Evolutionary conservation across 2,888 invertebrate genomes (phyloP), one percentile per base, ranked within the genome.

Genomic region (Lamellibrachia satsuma): DNA sequence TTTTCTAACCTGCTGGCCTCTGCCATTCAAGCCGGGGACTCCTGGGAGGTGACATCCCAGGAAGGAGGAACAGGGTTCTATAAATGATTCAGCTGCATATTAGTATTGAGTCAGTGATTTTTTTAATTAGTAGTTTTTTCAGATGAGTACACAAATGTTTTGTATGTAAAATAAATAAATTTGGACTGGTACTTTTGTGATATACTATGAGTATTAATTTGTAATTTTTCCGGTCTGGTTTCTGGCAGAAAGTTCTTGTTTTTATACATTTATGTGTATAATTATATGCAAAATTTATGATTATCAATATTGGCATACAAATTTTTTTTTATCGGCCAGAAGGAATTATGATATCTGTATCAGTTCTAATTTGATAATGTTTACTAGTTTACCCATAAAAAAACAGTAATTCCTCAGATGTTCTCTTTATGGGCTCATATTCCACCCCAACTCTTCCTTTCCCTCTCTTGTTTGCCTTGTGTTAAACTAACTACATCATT

Each of bases 1-100:
- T 75, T 75, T 75, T 75, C 75, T 75, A 75, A 75, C 75, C 75
- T 22, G 75, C 75, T 75, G 75, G 75, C 75, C 75, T n/a, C 75
- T 75, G 75, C 75, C 75, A 75, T 75, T 75, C 75, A 75, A 75
- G 15, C 75, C 22, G 75, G 75, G 75, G n/a, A 75, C 75, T 75
- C 75, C 75, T n/a, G 3, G 55, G 55, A 55, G 55, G 75, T 75
- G 75, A 15, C 15, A n/a, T 75, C 75, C 75, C 75, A 22, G 15
- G 75, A 75, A 75, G 22, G 15, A 75, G 6, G 75, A 15, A 75
- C 22, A n/a, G 15, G 22, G 22, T 75, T n/a, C 4, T n/a, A 15
- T n/a, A 22, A 75, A 75, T 75, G 75, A 75, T 11, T 75, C 22
- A 75, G 15, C 75, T 75, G 75, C 75, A 75, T 15, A 75, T 75